Conservation (phyloP, 2,888 invertebrate genomes). For the Cosmorhoe ocellata region DNA sequence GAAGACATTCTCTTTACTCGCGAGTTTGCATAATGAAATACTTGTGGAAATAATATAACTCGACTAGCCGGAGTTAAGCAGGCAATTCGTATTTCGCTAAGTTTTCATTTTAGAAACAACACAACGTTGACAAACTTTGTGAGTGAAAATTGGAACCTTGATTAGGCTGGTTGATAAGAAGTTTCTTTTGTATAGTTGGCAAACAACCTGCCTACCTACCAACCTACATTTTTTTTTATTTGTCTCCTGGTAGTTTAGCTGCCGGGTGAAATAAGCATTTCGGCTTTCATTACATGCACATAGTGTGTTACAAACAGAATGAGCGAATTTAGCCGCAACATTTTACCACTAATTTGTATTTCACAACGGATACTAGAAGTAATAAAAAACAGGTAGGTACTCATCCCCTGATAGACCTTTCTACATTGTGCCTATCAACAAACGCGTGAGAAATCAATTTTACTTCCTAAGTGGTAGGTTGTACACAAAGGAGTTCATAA, state of each 20-base stretch:
- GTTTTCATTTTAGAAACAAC: constrained; percentile 40
- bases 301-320: too few relatives aligned
- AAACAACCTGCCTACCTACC: too few relatives aligned
- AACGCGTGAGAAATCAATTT: not conserved
- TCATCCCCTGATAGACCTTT: too few relatives aligned
- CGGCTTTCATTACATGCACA: too few relatives aligned
- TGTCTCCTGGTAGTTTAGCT: too few relatives aligned
- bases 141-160: constrained; percentile 12
- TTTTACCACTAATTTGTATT: too few relatives aligned
- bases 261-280: too few relatives aligned
- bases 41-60: constrained; percentile 51
- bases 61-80: constrained; percentile 47
- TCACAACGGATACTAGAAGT: too few relatives aligned
- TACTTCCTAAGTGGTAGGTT: not conserved
- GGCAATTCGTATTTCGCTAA: constrained; percentile 57
- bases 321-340: too few relatives aligned
- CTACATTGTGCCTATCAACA: too few relatives aligned
- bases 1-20: constrained; percentile 52
- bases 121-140: constrained; percentile 19
- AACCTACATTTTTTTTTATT: not conserved
- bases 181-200: constrained; percentile 2
- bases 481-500: constrained; percentile 1
- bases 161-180: constrained; percentile 8
- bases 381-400: too few relatives aligned
- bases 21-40: constrained; percentile 64